Evolutionary conservation across 2,888 invertebrate species (phyloP), one percentile per base, ranked within the genome.

Genomic region (Malacosoma neustria): DNA sequence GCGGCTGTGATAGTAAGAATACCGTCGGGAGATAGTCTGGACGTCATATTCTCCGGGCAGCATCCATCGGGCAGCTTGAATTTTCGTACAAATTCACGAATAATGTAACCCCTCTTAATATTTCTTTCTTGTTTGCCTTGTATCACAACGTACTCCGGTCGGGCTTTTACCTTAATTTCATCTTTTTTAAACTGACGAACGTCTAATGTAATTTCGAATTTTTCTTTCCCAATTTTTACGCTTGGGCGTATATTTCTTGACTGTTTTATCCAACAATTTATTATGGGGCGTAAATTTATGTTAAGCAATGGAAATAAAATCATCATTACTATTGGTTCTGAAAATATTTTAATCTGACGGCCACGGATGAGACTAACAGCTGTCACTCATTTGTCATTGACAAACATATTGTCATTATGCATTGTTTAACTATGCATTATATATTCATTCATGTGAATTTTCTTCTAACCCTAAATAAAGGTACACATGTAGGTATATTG

Each of bases 121-220:
- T 67, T 61, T 12, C 61, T 61, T 29, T 81, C 82, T n/a, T 79
- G 73, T 40, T 77, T 80, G 0, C 85, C 84, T 57, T 84, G 76
- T 3, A 84, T 64, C 0, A 73, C 42, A 0, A 84, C 62, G 37
- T 65, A 74, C n/a, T 79, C 72, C 1, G 64, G 53, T 0, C 66
- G 51, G 0, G 77, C 82, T 41, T 76, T 80, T 0, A 82, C 75
- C 6, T 65, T 48, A 6, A 84, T 57, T 39, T 84, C 82, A 7
- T 81, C 72, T 38, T 63, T 72, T 1, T 49, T 57, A 40, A 64
- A 82, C 11, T 68, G 53, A 7, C 60, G 60, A 0, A 82, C 70
- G 32, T 82, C 69, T 3, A 84, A n/a, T 0, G 51, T 57, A 3
- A 84, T n/a, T 39, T 77, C 59, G 41, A 82, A 82, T 30, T 50